Percentiles rank a stretch among this genome's conserved stretches.
phyloP scores from a whole-genome alignment of 2,113 vertebrate species.

The Chauna torquata region DNA sequence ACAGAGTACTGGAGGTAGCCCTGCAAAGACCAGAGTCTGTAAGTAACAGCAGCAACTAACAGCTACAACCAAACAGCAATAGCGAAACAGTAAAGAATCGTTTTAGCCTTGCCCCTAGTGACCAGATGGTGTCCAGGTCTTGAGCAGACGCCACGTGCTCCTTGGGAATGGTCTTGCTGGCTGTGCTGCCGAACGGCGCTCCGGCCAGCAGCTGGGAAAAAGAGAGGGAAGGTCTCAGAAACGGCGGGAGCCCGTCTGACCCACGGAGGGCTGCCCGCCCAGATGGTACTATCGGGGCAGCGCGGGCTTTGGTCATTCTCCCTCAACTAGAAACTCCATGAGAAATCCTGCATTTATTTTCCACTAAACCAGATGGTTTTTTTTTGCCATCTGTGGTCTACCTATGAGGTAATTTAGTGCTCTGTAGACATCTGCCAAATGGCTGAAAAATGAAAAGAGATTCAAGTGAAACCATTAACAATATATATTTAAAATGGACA shows the following conservation, averaged over 20 bases:
- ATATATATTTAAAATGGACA: background rate
- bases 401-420: background rate
- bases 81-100: background rate
- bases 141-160: slow-evolving; percentile 87
- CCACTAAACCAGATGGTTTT: background rate
- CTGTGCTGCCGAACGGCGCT: slow-evolving; percentile 88
- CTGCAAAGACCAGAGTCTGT: slow-evolving; percentile 67
- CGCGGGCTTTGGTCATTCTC: background rate
- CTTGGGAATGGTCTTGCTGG: slow-evolving; percentile 92
- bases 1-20: slow-evolving; percentile 98
- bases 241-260: rapidly evolving
- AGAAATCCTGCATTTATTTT: background rate
- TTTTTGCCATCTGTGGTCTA: background rate
- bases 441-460: background rate
- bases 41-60: background rate
- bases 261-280: rapidly evolving
- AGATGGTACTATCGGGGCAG: rapidly evolving
- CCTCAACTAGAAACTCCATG: background rate
- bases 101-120: slow-evolving; percentile 88
- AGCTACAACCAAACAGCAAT: rapidly evolving
- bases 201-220: slow-evolving; percentile 88
- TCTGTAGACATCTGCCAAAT: background rate
- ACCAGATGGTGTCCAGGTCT: slow-evolving; percentile 98
- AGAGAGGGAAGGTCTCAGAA: background rate
- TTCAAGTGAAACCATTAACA: background rate